phyloP scores from a whole-genome alignment of 2,797 vertebrate species.

The Lepidocolaptes lacrymiger region DNA sequence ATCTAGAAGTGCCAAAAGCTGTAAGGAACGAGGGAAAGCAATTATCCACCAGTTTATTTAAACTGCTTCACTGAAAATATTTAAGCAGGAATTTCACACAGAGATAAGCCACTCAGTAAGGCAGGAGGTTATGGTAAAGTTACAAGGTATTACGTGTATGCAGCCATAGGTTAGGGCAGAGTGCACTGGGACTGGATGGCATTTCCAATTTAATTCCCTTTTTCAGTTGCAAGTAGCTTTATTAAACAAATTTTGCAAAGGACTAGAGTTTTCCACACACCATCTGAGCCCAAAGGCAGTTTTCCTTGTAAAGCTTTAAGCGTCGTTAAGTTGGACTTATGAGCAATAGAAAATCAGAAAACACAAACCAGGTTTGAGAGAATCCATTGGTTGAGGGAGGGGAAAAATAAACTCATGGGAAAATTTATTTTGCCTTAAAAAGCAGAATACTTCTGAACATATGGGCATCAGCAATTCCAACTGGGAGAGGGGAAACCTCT shows the following conservation, averaged over 20 bases:
- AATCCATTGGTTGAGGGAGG: neutral
- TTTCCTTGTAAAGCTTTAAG: slow-evolving; percentile 29
- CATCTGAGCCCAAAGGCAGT: neutral
- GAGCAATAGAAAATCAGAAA: neutral
- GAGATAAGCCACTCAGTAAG: slow-evolving; percentile 35
- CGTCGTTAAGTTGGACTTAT: neutral
- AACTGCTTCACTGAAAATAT: slow-evolving; percentile 61
- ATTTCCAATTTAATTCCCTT: slow-evolving; percentile 24
- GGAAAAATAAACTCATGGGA: neutral
- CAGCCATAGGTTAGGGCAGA: neutral
- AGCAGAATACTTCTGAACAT: neutral
- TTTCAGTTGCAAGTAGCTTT: slow-evolving; percentile 4
- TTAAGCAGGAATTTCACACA: slow-evolving; percentile 38
- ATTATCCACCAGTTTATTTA: slow-evolving; percentile 60
- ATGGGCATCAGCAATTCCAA: slow-evolving; percentile 3
- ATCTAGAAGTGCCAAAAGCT: slow-evolving; percentile 11
- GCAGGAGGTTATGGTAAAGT: neutral
- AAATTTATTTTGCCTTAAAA: slow-evolving; percentile 6
- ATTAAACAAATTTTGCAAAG: slow-evolving; percentile 15
- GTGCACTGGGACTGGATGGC: neutral
- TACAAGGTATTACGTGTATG: neutral
- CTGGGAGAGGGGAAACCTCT: neutral
- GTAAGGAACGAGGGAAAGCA: neutral
- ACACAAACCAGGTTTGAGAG: slow-evolving; percentile 4
- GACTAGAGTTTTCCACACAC: neutral